Conservation (phyloP, 2,113 vertebrate genomes). For the Andinoacara biseriatus region DNA sequence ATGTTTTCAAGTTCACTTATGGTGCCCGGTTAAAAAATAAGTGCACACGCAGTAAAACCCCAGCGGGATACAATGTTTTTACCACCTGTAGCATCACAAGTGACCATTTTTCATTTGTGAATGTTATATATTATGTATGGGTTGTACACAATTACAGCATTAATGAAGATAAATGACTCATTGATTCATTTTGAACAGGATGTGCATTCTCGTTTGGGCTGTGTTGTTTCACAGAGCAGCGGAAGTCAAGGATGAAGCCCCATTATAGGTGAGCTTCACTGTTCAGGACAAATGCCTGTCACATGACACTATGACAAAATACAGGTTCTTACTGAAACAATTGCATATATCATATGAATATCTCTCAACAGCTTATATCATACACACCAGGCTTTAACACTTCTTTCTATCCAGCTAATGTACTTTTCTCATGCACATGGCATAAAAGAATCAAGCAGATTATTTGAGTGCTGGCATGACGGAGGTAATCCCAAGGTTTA, state of each 20-base stretch:
- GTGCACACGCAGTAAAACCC: neutral
- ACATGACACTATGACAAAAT: constrained; percentile 9
- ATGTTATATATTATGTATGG: neutral
- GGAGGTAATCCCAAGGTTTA: constrained; percentile 30
- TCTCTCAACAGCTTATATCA: neutral
- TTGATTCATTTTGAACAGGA: constrained; percentile 15
- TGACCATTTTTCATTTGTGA: neutral
- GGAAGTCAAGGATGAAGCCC: neutral
- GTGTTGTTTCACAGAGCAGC: neutral
- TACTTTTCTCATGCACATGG: neutral
- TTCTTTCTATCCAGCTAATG: constrained; percentile 13
- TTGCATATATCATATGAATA: neutral
- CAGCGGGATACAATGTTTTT: constrained; percentile 15
- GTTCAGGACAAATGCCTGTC: constrained; percentile 42
- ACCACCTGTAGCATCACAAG: constrained; percentile 33
- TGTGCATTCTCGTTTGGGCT: neutral
- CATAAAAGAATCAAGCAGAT: constrained; percentile 22
- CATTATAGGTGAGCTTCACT: constrained; percentile 21
- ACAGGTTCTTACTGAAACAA: neutral
- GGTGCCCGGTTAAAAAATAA: neutral
- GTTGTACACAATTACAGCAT: neutral
- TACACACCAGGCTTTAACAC: constrained; percentile 9
- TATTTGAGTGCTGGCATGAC: constrained; percentile 28
- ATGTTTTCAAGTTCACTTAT: constrained; percentile 5
- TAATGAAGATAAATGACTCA: constrained; percentile 37